Conservation (phyloP, 2,888 invertebrate genomes). For the Aporophyla lueneburgensis region DNA sequence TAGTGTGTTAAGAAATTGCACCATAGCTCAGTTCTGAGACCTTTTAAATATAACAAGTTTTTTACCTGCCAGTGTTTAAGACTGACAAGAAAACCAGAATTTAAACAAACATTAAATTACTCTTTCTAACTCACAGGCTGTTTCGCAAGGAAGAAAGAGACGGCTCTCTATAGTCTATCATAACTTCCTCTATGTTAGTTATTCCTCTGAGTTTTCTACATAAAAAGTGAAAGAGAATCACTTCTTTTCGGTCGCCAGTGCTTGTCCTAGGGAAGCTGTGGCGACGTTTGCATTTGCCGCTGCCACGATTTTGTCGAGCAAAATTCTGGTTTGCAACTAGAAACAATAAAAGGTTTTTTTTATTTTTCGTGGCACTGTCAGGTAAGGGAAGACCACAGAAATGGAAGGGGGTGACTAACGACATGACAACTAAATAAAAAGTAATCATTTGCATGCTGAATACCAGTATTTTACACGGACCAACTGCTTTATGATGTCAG, state of each 20-base stretch:
- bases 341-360: not conserved
- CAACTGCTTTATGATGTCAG: no score
- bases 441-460: no score
- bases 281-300: conserved; percentile 84
- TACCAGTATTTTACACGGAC: no score
- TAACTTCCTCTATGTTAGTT: conserved; percentile 26
- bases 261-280: conserved; percentile 86
- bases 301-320: conserved; percentile 85
- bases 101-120: not conserved
- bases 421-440: not conserved
- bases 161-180: not conserved
- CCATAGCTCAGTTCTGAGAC: not conserved
- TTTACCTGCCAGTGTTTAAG: not conserved
- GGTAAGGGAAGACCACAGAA: not conserved
- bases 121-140: not conserved
- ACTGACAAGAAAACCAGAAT: not conserved
- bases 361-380: not conserved
- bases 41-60: not conserved
- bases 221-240: conserved; percentile 67
- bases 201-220: conserved; percentile 37
- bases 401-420: not conserved
- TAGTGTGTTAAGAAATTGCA: no score
- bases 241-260: conserved; percentile 86
- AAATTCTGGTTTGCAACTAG: conserved; percentile 82
- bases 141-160: not conserved